Conservation (phyloP, 2,797 vertebrate species). For the Neosalanx taihuensis region DNA sequence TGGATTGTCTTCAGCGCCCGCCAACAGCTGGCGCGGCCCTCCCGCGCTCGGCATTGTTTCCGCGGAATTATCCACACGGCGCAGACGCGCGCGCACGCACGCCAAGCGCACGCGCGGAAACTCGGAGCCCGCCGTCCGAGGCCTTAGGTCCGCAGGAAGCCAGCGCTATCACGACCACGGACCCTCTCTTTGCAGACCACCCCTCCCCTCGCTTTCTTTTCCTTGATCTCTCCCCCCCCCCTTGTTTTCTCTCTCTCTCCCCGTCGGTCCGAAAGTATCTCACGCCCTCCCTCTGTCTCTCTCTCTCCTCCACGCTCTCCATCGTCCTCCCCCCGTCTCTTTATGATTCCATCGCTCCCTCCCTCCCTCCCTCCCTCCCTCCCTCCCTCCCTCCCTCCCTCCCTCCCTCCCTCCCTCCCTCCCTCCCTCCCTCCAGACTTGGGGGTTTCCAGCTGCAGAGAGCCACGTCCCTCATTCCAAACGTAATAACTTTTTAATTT, state of each 20-base stretch:
- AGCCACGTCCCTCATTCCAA: slow-evolving; percentile 64
- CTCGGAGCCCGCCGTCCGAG: background rate
- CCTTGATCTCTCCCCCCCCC: background rate
- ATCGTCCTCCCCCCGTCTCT: slow-evolving; percentile 21
- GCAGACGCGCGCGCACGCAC: background rate
- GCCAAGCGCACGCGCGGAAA: background rate
- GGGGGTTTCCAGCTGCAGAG: slow-evolving; percentile 52
- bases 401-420: slow-evolving; percentile 15
- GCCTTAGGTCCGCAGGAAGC: background rate
- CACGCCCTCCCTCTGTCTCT: slow-evolving; percentile 21
- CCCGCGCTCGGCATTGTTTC: slow-evolving; percentile 36
- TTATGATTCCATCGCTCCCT: slow-evolving; percentile 2
- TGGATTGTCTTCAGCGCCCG: slow-evolving; percentile 20
- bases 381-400: background rate
- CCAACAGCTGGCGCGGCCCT: slow-evolving; percentile 40
- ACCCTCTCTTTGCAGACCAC: background rate
- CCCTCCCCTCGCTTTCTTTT: slow-evolving; percentile 16
- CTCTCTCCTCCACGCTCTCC: slow-evolving; percentile 38
- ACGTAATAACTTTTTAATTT: slow-evolving; percentile 79
- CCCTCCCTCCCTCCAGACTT: slow-evolving; percentile 49
- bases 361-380: slow-evolving; percentile 15
- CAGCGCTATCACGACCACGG: background rate
- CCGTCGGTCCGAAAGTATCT: background rate
- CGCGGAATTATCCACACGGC: slow-evolving; percentile 35
- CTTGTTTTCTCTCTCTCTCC: background rate